Base-by-base conservation (phyloP, 1,140 invertebrate genomes). In the Cyrtorhinus lividipennis region DNA sequence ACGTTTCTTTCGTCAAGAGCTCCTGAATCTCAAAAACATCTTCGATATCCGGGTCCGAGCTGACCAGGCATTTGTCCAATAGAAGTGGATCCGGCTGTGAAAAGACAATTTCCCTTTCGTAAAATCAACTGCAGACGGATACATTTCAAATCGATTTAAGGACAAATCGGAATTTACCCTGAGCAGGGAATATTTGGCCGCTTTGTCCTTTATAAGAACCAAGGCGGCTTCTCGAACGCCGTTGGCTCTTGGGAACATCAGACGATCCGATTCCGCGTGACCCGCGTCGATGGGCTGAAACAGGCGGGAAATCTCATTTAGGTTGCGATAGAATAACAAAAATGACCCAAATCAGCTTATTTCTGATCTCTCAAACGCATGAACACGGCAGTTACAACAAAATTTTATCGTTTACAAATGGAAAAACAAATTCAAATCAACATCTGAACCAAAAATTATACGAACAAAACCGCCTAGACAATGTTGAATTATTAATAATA, bases 11-110 rank as follows among this genome's bases (percentile, higher is more conserved):
- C 59, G 88, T 90, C 65, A 86, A 83, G 65, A 94, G 82, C 76
- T 96, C 92, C 75, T 95, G 90, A 68, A 97, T 82, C 80, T 97
- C 93, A 74, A 97, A 95, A 73, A 92, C 92, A 73, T 95, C 91
- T 72, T 92, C 88, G 70, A 85, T 84, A 70, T 92, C 89, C 57
- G 84, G 83, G 70, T 95, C 91, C 66, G 84, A 84, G 67, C 87
- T 89, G 45, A 95, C 86, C 63, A 95, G 87, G 75, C 91, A 94
- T 69, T 87, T 83, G 72, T 93, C 89, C 66, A 95, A 77, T 74
- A 87, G 87, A 59, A 95, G 80, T 25, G 92, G 92, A 71, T 95
- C 92, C 81, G 85, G 67, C 48, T 53, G 48, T 20, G 48, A 73
- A 71, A 62, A 62, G 56, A 56, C 60, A 44, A 56, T 38, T 38